Base-by-base conservation (phyloP, 2,888 invertebrate species). In the Gisinianus flammeolus region DNA sequence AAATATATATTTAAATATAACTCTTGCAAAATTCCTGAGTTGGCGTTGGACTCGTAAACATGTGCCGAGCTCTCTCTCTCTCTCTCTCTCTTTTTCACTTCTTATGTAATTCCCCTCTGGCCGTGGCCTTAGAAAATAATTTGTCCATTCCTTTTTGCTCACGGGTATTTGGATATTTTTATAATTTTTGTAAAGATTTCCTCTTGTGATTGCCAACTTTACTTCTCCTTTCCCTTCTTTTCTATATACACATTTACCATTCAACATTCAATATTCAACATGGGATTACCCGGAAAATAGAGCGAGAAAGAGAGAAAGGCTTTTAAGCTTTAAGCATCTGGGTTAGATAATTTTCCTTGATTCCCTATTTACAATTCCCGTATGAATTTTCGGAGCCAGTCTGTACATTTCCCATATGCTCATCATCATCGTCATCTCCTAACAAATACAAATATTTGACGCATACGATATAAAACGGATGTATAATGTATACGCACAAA, bases 151-250 rank as follows among this genome's bases (percentile, higher is more conserved):
- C 6, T 6, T 3, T 12, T 62, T 12, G 22, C 22, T 22, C 26
- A 22, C 62, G 19, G 8, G 3, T 19, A 44, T 44, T 19, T 19
- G 12, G 28, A 16, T 10, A 28, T 24, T 28, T 66, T 16, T 30
- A 24, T 28, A 66, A 66, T 28, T 66, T 28, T 3, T 16, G 28
- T 26, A 66, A 28, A 28, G 30, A 28, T 66, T 66, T 28, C 66
- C 28, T 66, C 26, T 66, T 62, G 62, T 26, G 10, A 26, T 19
- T 66, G 66, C 66, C 66, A 66, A 66, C 66, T 66, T 30, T 44
- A 12, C 19, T 2, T 4, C 19, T 44, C 8, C 19, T 19, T 44
- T 44, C 19, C 12, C 19, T 44, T 44, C 44, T 44, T 19, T 19
- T 44, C 44, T n/a, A n/a, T n/a, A n/a, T n/a, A n/a, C n/a, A n/a